Evolutionary conservation across 2,888 invertebrate species (phyloP), one percentile per base, ranked within the genome.

Genomic region (Empis stercorea): DNA sequence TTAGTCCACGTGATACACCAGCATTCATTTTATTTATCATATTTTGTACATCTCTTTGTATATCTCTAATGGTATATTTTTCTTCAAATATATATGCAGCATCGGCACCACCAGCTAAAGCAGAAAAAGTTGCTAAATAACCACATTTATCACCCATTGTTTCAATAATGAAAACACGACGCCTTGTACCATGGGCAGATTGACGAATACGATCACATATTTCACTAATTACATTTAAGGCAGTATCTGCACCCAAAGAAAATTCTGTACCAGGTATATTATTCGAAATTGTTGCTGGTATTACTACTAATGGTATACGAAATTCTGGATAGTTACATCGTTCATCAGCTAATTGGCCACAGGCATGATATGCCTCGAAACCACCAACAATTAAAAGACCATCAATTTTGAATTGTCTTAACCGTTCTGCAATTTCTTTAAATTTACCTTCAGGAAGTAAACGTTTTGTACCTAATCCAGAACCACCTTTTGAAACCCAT

Each of bases 101-200:
- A 70, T 96, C 96, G 0, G 96, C 93, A 20, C 96, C 96, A 45
- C 93, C 92, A 3, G 94, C 94, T 48, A 96, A 66, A 71, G 87
- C 95, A 58, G 93, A 85, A 53, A 95, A 72, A 2, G 96, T 96
- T 38, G 96, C 91, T 52, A 96, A 74, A 70, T 95, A 96, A 46
- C 95, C 95, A 67, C 95, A 95, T 69, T 81, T 94, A 11, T 95
- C 95, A 43, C 96, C 96, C 95, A 96, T 95, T 0, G 94, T 95
- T 72, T 91, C 89, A 54, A 94, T 86, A 17, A 95, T 80, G 69
- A 94, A 94, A 30, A 93, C 93, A 53, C 95, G 79, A 15, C 94
- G 79, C 66, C 94, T 94, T 1, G 95, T 95, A 53, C 96, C 96
- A 70, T 93, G 92, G 3, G 96, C 95, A 1, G 94, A 94, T 69